Evolutionary conservation across 92 coral and sea anemone genomes (phyloP).

Genomic region (Desmophyllum pertusum): DNA sequence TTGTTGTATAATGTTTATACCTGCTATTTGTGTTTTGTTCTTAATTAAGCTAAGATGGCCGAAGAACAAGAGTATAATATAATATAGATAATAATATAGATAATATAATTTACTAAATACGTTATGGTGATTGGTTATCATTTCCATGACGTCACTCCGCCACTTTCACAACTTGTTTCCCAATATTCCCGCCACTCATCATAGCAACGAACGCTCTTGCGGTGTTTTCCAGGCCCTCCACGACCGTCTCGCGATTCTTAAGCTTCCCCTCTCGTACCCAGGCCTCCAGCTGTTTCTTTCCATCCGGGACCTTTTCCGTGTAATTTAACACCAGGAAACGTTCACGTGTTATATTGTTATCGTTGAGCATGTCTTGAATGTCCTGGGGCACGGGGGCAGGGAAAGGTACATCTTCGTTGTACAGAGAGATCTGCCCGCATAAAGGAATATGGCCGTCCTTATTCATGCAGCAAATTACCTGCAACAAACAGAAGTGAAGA

Average conservation of each 20-base stretch:
- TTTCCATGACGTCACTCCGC: slow-evolving; percentile 26
- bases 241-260: slow-evolving; percentile 81
- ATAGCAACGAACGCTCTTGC: slow-evolving; percentile 83
- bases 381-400: slow-evolving; percentile 78
- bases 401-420: slow-evolving; percentile 80
- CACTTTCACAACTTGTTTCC: slow-evolving; percentile 82
- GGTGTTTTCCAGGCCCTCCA: slow-evolving; percentile 80
- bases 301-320: slow-evolving; percentile 62
- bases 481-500: not conserved
- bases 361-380: slow-evolving; percentile 51
- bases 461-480: slow-evolving; percentile 89
- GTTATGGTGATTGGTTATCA: too few species aligned
- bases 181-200: slow-evolving; percentile 92
- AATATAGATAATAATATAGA: too few species aligned
- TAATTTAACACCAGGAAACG: slow-evolving; percentile 64
- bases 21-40: too few species aligned
- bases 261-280: slow-evolving; percentile 88
- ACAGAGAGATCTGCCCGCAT: slow-evolving; percentile 91
- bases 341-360: slow-evolving; percentile 76
- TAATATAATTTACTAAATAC: too few species aligned
- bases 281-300: slow-evolving; percentile 62
- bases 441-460: slow-evolving; percentile 74
- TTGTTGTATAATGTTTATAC: too few species aligned
- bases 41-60: too few species aligned
- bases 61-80: too few species aligned